Conservation (phyloP, 1,140 invertebrate species). For the Metaphire vulgaris region DNA sequence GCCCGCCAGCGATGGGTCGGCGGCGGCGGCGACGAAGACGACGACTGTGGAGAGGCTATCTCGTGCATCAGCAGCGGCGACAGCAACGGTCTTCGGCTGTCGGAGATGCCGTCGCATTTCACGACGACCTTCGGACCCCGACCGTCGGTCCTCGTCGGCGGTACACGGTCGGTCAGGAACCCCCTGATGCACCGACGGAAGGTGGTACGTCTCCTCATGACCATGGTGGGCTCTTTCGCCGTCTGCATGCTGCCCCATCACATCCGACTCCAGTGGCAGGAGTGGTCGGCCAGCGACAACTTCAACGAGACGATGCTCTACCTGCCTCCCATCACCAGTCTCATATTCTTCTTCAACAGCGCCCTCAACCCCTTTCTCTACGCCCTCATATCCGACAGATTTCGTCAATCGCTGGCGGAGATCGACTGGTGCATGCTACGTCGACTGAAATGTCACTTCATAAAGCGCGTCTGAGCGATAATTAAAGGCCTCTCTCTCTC, state of each 20-base stretch:
- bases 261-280: constrained; percentile 52
- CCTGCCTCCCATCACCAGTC: background rate
- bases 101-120: background rate
- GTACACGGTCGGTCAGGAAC: background rate
- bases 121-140: background rate
- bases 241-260: constrained; percentile 78
- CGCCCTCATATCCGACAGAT: constrained; percentile 66
- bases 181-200: constrained; percentile 42
- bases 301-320: constrained; percentile 29
- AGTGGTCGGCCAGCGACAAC: constrained; percentile 64
- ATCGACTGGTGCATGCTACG: background rate
- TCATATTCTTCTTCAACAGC: constrained; percentile 70
- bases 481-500: too few species aligned
- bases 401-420: constrained; percentile 31
- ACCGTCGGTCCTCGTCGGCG: background rate
- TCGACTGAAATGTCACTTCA: background rate
- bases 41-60: background rate
- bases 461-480: too few species aligned
- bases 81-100: background rate
- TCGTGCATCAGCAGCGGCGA: background rate
- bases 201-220: constrained; percentile 67
- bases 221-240: constrained; percentile 73
- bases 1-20: background rate
- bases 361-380: constrained; percentile 74
- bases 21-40: background rate